These are phyloP conservation scores for Seira ritae DNA, from an alignment of 2,888 invertebrate species.

Conservation along the genomic window DNA sequence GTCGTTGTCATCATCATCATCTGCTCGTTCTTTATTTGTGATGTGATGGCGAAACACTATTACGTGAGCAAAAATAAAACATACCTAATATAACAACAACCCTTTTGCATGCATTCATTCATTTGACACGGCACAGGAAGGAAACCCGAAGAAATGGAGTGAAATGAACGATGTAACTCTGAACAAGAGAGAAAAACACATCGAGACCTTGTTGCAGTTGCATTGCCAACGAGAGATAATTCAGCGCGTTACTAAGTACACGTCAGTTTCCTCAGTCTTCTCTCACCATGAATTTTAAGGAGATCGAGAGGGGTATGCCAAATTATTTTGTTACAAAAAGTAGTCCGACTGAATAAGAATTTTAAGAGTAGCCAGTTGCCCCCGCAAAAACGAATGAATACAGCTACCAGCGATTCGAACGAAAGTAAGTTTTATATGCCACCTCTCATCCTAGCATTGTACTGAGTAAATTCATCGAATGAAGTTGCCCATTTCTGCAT, in stretches of 20 bases:
- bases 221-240: conserved; percentile 4
- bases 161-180: too few species aligned
- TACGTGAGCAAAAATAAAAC: neutral
- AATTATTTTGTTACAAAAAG: too few species aligned
- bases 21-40: conserved; percentile 2
- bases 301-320: too few species aligned
- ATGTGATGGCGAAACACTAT: neutral
- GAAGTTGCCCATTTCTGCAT: too few species aligned
- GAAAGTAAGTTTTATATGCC: too few species aligned
- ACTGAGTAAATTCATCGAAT: too few species aligned
- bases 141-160: neutral
- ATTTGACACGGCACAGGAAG: neutral
- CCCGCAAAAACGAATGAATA: too few species aligned
- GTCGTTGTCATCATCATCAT: conserved; percentile 4
- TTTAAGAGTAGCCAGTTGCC: too few species aligned
- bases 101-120: neutral
- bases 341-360: too few species aligned
- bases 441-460: too few species aligned
- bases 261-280: neutral
- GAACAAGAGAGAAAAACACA: neutral
- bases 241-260: conserved; percentile 10
- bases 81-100: neutral
- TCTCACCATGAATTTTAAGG: too few species aligned
- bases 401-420: too few species aligned
- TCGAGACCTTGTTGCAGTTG: conserved; percentile 5